These are phyloP conservation scores for Sebastes jordani DNA, from an alignment of 2,797 vertebrate species.

Conservation along the genomic window DNA sequence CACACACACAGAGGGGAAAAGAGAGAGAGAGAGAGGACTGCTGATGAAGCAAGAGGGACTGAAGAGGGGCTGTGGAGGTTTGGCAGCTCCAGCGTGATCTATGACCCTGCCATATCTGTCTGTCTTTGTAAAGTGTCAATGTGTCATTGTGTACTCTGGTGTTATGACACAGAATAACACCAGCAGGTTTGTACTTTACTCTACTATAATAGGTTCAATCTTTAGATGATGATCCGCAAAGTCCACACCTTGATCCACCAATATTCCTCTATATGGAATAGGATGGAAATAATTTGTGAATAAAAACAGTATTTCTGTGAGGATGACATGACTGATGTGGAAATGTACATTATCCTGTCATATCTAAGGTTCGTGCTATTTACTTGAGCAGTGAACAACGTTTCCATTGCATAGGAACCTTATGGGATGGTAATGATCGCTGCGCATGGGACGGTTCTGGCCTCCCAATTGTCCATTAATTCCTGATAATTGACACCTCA, in stretches of 20 bases:
- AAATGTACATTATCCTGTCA: background rate
- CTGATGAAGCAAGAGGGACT: constrained; percentile 68
- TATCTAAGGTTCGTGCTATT: too few relatives aligned
- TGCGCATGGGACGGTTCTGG: too few relatives aligned
- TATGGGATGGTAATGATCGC: too few relatives aligned
- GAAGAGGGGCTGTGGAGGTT: constrained; percentile 41
- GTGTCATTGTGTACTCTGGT: constrained; percentile 8
- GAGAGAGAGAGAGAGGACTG: constrained; percentile 39
- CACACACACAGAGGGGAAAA: constrained; percentile 27
- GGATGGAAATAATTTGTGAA: background rate
- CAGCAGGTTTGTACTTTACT: background rate
- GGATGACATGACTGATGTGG: background rate
- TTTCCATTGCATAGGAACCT: too few relatives aligned
- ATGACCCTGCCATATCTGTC: constrained; percentile 40
- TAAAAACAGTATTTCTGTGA: background rate
- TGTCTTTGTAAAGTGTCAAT: constrained; percentile 16
- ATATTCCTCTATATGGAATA: background rate
- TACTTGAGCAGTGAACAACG: too few relatives aligned
- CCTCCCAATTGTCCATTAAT: too few relatives aligned
- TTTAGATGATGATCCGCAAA: background rate
- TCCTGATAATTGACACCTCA: too few relatives aligned
- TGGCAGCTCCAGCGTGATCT: constrained; percentile 56
- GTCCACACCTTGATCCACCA: background rate
- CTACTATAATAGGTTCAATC: background rate
- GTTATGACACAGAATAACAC: background rate